These are phyloP conservation scores for Sapayoa aenigma DNA, from an alignment of 2,113 vertebrate species.

Conservation along the genomic window DNA sequence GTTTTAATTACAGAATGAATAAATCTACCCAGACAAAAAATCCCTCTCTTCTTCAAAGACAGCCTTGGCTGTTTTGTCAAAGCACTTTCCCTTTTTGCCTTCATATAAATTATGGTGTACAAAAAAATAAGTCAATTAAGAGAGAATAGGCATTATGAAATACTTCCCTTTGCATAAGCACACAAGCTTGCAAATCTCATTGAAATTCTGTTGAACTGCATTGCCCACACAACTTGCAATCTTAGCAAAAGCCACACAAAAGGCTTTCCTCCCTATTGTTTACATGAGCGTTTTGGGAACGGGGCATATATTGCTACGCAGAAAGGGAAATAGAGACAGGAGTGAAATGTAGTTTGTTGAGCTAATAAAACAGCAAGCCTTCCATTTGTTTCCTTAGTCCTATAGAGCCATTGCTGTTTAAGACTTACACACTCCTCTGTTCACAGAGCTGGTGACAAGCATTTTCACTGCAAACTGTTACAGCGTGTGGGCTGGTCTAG, in stretches of 20 bases:
- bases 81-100: not conserved
- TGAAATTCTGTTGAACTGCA: not conserved
- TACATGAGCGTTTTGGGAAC: not conserved
- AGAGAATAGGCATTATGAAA: not conserved
- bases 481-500: not conserved
- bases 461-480: not conserved
- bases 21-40: not conserved
- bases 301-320: not conserved
- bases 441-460: not conserved
- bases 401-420: not conserved
- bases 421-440: not conserved
- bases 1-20: constrained; percentile 1
- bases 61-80: not conserved
- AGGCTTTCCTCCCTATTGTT: constrained; percentile 20
- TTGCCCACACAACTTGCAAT: constrained; percentile 31
- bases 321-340: constrained; percentile 4
- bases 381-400: constrained; percentile 23
- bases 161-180: not conserved
- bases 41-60: constrained; percentile 28
- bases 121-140: constrained; percentile 2
- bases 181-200: not conserved
- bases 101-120: not conserved
- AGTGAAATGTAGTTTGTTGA: not conserved
- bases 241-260: constrained; percentile 20
- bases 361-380: constrained; percentile 33